A percentile compares a stretch with the other conserved stretches of the same genome.
These are phyloP conservation scores for Pseudopodoces humilis DNA, from an alignment of 2,113 vertebrate genomes.

Conservation along the genomic window DNA sequence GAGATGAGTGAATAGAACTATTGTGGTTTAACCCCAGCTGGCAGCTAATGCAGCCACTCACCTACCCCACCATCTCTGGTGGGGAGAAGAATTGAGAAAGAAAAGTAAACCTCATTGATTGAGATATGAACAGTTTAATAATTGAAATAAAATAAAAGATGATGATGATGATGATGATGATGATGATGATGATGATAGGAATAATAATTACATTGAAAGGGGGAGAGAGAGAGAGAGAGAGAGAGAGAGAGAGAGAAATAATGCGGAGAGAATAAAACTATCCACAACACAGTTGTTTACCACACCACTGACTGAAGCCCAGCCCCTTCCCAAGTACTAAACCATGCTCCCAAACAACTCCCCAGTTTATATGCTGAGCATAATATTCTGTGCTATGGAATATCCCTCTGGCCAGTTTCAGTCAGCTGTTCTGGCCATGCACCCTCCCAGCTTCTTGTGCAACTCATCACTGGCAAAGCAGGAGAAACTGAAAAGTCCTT, in stretches of 20 bases:
- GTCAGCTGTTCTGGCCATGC: background rate
- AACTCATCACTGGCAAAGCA: background rate
- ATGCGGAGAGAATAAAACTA: background rate
- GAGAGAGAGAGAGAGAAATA: background rate
- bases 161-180: accelerated
- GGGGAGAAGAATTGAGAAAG: background rate
- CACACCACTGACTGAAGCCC: background rate
- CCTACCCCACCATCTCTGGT: background rate
- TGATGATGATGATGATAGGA: background rate
- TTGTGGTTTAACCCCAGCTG: background rate
- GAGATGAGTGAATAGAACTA: background rate
- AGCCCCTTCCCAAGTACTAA: background rate
- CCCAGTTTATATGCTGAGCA: background rate
- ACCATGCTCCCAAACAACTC: background rate
- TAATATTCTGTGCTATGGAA: background rate
- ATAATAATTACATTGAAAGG: background rate
- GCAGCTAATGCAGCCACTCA: background rate
- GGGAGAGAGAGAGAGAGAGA: background rate
- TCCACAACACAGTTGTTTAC: background rate
- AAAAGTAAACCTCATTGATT: accelerated
- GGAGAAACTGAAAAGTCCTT: background rate
- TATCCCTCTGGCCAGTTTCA: background rate
- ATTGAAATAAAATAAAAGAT: background rate
- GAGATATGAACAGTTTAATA: background rate
- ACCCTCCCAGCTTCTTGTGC: background rate